These are phyloP conservation scores for Eugnorisma glareosa DNA, from an alignment of 2,888 invertebrate genomes.

Conservation along the genomic window DNA sequence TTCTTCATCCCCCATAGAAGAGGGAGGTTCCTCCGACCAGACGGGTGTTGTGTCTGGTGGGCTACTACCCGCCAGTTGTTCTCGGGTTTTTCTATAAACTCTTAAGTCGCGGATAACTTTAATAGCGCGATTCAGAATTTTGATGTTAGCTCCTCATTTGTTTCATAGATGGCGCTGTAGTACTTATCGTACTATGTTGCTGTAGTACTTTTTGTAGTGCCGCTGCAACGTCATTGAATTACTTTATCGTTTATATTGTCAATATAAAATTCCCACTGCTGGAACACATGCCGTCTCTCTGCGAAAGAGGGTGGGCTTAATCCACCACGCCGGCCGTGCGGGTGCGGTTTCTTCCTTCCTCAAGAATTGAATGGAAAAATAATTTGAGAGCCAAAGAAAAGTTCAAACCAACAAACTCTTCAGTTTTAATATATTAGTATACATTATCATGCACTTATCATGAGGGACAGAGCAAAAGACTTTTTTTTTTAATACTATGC, in stretches of 20 bases:
- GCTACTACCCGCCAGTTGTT: background rate
- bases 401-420: background rate
- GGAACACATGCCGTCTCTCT: background rate
- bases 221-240: background rate
- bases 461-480: background rate
- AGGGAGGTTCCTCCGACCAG: background rate
- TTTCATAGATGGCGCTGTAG: background rate
- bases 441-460: background rate
- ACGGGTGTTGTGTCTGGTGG: background rate
- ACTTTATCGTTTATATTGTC: background rate
- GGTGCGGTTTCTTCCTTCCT: background rate
- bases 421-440: background rate
- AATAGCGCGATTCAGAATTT: background rate
- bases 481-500: background rate
- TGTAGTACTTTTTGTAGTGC: background rate
- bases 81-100: background rate
- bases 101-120: background rate
- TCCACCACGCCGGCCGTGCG: background rate
- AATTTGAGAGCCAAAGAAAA: background rate
- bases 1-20: background rate
- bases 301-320: background rate
- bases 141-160: background rate
- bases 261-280: background rate
- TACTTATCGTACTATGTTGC: background rate
- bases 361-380: background rate